Conservation (phyloP, 2,797 vertebrate genomes). For the Orientallactaga sibirica region DNA sequence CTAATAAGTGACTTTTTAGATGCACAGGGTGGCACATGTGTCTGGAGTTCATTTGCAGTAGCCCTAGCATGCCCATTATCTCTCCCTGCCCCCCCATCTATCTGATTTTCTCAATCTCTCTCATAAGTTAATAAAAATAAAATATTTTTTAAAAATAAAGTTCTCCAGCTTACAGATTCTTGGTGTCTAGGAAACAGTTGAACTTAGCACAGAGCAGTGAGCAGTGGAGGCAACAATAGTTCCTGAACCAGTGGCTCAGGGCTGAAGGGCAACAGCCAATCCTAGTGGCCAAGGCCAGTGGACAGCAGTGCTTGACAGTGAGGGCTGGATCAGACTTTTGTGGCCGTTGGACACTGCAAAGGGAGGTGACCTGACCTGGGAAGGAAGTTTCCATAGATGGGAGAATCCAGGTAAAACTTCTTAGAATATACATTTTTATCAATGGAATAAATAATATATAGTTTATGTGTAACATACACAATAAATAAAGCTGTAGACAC, state of each 20-base stretch:
- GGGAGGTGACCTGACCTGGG: neutral
- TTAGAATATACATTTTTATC: neutral
- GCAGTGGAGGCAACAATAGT: no score
- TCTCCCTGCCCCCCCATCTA: no score
- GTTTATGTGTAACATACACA: no score
- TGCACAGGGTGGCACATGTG: no score
- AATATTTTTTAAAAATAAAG: conserved; percentile 25
- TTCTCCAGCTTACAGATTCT: neutral
- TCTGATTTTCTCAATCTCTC: no score
- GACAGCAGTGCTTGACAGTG: neutral
- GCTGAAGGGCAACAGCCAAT: no score
- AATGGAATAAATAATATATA: neutral
- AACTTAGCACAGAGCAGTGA: neutral
- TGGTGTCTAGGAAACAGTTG: neutral
- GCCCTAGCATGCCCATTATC: no score
- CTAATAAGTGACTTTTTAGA: neutral
- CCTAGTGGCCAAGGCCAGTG: neutral
- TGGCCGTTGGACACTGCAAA: neutral
- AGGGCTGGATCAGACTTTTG: neutral
- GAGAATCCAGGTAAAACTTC: neutral
- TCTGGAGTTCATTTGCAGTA: no score
- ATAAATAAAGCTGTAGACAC: neutral
- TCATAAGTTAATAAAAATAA: no score
- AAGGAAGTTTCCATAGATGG: neutral
- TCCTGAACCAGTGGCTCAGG: neutral